These are phyloP conservation scores for Buphagus erythrorhynchus DNA, from an alignment of 2,797 vertebrate species.

Conservation along the genomic window DNA sequence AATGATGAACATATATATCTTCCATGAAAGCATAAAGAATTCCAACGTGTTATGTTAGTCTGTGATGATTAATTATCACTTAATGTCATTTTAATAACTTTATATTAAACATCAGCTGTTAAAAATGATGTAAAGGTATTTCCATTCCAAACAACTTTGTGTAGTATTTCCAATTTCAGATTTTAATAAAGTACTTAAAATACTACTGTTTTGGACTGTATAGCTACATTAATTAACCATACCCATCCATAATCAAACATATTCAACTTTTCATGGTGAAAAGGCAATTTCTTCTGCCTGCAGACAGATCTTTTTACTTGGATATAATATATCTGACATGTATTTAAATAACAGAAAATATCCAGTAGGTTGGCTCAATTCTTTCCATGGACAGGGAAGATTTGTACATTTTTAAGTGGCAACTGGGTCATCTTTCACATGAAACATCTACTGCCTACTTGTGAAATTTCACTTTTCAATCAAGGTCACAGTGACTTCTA, in stretches of 20 bases:
- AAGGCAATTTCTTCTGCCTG: constrained; percentile 9
- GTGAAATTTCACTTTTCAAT: not conserved
- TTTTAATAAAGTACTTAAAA: not conserved
- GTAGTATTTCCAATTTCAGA: not conserved
- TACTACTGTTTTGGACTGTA: not conserved
- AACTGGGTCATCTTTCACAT: not conserved
- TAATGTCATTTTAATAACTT: constrained; percentile 5
- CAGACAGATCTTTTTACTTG: not conserved
- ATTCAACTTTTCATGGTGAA: not conserved
- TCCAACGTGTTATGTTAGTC: not conserved
- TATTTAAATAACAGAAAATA: not conserved
- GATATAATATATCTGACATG: not conserved
- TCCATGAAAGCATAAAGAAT: not conserved
- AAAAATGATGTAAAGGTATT: not conserved
- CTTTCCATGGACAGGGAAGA: not conserved
- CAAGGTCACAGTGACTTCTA: not conserved
- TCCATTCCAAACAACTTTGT: not conserved
- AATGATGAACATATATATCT: not conserved
- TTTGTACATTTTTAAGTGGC: not conserved
- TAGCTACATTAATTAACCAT: not conserved
- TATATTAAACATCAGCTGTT: constrained; percentile 7
- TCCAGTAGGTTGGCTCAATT: not conserved
- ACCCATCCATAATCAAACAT: not conserved
- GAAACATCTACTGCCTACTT: not conserved
- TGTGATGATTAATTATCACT: not conserved